Conservation (phyloP, 2,113 vertebrate genomes). For the Riparia riparia region DNA sequence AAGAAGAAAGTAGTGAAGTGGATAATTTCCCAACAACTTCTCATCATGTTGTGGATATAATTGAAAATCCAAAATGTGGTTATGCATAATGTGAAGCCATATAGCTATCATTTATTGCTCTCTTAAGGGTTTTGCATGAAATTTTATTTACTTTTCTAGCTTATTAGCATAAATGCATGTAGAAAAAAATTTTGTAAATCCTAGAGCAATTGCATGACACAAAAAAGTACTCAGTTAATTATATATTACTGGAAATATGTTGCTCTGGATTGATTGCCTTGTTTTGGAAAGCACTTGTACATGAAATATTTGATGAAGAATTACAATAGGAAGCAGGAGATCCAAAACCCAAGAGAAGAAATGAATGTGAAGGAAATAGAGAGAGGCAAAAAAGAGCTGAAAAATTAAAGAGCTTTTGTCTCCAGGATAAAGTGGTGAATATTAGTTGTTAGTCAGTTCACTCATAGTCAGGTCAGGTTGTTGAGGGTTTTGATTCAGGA, state of each 20-base stretch:
- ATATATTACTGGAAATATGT: conserved; percentile 30
- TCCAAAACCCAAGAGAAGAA: conserved; percentile 20
- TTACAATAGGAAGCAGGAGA: conserved; percentile 22
- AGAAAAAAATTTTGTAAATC: conserved; percentile 42
- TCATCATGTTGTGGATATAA: conserved; percentile 4
- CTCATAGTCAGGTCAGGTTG: neutral
- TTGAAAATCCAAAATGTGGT: conserved; percentile 7
- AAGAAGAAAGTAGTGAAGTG: neutral
- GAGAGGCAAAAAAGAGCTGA: neutral
- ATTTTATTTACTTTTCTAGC: conserved; percentile 49
- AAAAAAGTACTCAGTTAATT: conserved; percentile 28
- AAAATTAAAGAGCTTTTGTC: neutral
- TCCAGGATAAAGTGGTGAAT: neutral
- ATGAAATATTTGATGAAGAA: conserved; percentile 45
- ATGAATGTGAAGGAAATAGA: conserved; percentile 34
- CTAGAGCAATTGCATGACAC: neutral
- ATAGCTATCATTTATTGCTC: conserved; percentile 24
- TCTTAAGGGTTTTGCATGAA: conserved; percentile 9
- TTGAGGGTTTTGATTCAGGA: neutral
- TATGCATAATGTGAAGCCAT: neutral
- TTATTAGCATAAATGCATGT: conserved; percentile 28
- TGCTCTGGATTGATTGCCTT: conserved; percentile 43
- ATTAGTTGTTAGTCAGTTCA: neutral
- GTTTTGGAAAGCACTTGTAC: conserved; percentile 45
- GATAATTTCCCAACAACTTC: neutral